phyloP scores from a whole-genome alignment of 64 coral and sea anemone species.

The Montipora sp. region DNA sequence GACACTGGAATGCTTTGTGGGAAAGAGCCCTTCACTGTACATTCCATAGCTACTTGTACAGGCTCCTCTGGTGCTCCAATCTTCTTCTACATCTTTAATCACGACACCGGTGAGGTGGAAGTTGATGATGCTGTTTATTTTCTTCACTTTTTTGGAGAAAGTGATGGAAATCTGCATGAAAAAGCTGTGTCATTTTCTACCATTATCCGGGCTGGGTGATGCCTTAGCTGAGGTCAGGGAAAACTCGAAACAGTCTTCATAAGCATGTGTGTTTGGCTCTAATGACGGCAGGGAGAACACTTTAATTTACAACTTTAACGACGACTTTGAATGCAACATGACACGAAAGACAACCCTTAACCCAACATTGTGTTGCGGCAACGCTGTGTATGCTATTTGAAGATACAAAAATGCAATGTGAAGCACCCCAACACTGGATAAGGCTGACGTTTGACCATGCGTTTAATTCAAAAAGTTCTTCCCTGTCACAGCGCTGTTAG shows the following conservation, averaged over 20 bases:
- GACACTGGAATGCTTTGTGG: constrained; percentile 21
- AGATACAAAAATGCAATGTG: no score
- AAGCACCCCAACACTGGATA: no score
- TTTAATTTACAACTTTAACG: no score
- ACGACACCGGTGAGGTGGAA: constrained; percentile 32
- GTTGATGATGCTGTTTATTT: constrained; percentile 44
- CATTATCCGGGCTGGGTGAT: constrained; percentile 27
- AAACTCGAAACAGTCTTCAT: not conserved
- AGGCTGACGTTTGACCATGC: no score
- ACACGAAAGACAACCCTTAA: no score
- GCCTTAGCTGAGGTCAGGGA: constrained; percentile 35
- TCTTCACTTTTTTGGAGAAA: constrained; percentile 59
- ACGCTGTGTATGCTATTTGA: no score
- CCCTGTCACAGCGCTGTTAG: no score
- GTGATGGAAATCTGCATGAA: constrained; percentile 22
- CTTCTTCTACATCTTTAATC: constrained; percentile 38
- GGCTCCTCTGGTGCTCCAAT: constrained; percentile 59
- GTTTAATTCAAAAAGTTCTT: no score
- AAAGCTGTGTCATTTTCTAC: constrained; percentile 60
- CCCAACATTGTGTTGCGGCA: no score
- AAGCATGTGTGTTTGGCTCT: not conserved
- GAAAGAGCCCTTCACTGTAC: constrained; percentile 49
- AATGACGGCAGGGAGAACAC: not conserved
- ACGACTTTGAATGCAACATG: no score
- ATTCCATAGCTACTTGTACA: constrained; percentile 54